Conservation (phyloP, 2,113 vertebrate species). For the Notechis scutatus region DNA sequence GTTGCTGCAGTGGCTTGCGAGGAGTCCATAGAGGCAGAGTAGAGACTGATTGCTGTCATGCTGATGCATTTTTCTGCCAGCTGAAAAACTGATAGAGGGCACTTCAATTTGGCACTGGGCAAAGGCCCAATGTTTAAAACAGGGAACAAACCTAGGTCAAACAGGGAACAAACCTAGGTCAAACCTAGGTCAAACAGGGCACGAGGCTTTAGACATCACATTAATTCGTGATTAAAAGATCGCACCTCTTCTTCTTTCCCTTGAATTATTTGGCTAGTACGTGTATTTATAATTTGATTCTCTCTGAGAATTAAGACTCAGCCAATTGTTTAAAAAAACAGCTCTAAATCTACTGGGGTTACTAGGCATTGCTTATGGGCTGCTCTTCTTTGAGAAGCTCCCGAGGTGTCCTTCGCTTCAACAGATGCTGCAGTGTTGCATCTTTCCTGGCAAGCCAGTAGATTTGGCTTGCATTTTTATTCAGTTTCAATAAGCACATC, state of each 20-base stretch:
- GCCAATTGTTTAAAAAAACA: neutral
- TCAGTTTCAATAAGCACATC: neutral
- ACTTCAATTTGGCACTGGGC: neutral
- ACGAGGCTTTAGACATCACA: neutral
- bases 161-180: neutral
- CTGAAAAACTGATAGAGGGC: neutral
- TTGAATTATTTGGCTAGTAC: neutral
- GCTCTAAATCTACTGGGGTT: neutral
- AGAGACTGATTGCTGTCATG: neutral
- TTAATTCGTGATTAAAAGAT: neutral
- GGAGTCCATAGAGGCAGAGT: neutral
- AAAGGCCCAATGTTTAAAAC: neutral
- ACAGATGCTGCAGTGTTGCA: neutral
- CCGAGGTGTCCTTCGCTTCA: neutral
- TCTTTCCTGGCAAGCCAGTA: neutral
- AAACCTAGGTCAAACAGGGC: neutral
- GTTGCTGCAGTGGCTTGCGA: neutral
- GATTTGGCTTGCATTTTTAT: neutral
- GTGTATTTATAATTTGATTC: slow-evolving; percentile 4
- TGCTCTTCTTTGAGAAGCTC: neutral
- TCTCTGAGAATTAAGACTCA: neutral
- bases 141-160: neutral
- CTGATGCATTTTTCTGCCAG: neutral
- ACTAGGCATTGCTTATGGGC: neutral
- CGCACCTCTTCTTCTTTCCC: neutral